Base-by-base conservation (phyloP, 1,140 invertebrate genomes). In the Druon quercuslanigerum region DNA sequence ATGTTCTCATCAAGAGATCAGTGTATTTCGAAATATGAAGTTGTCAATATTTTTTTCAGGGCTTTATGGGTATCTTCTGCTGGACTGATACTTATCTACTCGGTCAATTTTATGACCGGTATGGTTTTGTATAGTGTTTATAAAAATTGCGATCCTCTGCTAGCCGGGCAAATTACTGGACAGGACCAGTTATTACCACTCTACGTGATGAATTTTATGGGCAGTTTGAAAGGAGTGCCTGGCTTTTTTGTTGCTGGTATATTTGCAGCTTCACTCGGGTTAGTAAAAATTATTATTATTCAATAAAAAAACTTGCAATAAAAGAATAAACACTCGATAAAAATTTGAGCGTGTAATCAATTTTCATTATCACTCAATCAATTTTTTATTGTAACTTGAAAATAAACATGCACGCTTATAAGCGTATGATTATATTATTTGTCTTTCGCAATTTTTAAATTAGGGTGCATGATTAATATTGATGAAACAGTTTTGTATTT, bases 201-300 rank as follows among this genome's bases (percentile, higher is more conserved):
- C 60, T 97, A 96, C 86, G 96, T 97, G 5, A 96, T 97, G 90
- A 94, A 96, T 77, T 93, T 93, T 11, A 93, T 98, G 90, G 95
- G 96, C 2, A 82, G 92, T 33, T 88, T 95, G 6, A 93, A 92
- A 12, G 96, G 96, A 1, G 87, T 98, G 12, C 94, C 96, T 0
- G 97, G 98, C 11, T 94, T 99, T 77, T 98, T 99, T 86, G 96
- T 98, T 0, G 95, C 97, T 5, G 96, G 96, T 19, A 93, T 96
- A 40, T 96, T 95, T 80, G 94, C 94, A 72, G 95, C 94, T 13
- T 94, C 95, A 51, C 89, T 96, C 9, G 95, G 94, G 94, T 95
- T 88, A 77, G 82, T 86, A 73, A 14, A 46, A 8, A 17, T 74
- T 71, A 60, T 74, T 50, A 1, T 50, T 57, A 6, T 54, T 5